Base-by-base conservation (phyloP, 2,113 vertebrate genomes). In the Phylloscopus whistleri region DNA sequence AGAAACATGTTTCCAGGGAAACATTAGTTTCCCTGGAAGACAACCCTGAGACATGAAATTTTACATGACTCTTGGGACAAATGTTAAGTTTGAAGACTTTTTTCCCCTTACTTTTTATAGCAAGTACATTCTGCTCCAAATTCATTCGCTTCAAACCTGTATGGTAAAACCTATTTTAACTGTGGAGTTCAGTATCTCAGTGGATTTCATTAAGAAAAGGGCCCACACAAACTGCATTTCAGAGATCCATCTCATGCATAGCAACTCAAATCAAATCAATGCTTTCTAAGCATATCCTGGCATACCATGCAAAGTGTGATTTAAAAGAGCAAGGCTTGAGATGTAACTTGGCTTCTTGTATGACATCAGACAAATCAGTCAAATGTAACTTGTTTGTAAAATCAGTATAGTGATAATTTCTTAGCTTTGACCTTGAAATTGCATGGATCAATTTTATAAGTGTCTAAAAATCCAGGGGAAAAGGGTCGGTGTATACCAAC, bases 91-190 rank as follows among this genome's bases (percentile, higher is more conserved):
- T 68, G 46, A 92, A 78, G 83, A 63, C 63, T 59, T 86, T 60
- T 76, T 63, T 2, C 4, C 31, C 27, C 30, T 43, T 87, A 9
- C 89, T 94, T 93, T 96, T 95, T 95, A 96, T 96, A 95, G 95
- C 59, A 1, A 94, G 88, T 94, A 97, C 94, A 93, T 96, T 91
- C 88, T 97, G 95, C 94, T 96, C 93, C 85, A 95, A 87, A 92
- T 96, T 86, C 79, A 87, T 78, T n/a, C 0, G 0, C 33, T 93
- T 92, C 60, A 94, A 92, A 94, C 80, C 73, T 87, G 31, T 48
- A 31, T 74, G 83, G 64, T 44, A 87, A 92, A 94, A 87, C 86
- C 93, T 90, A 60, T 81, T 94, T 91, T 97, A 92, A 81, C 48
- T 12, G 9, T 67, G 22, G 64, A 92, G 68, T 87, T 88, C 95